Evolutionary conservation across 1,140 invertebrate genomes (phyloP).

Genomic region (Pararge aegeria): DNA sequence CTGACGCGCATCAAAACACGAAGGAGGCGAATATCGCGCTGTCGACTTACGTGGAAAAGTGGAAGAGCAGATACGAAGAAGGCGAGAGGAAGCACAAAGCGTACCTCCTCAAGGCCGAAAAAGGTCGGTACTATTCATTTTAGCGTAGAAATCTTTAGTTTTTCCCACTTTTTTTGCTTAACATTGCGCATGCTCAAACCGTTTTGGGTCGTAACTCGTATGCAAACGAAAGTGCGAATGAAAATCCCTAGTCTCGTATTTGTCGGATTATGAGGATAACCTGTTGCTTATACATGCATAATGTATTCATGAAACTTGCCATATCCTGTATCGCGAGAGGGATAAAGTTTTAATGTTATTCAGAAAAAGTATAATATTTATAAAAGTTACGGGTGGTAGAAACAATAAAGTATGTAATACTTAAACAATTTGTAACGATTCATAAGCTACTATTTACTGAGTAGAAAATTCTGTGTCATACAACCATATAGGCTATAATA

Average conservation of each 20-base stretch:
- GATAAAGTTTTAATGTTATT: constrained; percentile 13
- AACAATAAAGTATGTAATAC: neutral
- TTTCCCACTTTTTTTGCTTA: constrained; percentile 45
- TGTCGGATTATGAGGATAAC: constrained; percentile 70
- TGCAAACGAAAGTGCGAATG: constrained; percentile 65
- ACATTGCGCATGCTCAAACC: constrained; percentile 59
- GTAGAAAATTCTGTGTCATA: neutral
- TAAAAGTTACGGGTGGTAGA: no score
- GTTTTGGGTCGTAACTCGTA: constrained; percentile 41
- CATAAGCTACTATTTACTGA: constrained; percentile 1
- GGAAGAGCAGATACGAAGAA: constrained; percentile 85
- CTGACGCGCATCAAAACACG: constrained; percentile 67
- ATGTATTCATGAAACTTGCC: constrained; percentile 58
- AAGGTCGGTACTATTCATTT: constrained; percentile 80
- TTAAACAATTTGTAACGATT: neutral
- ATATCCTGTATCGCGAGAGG: constrained; percentile 6
- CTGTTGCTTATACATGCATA: constrained; percentile 67
- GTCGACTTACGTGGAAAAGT: constrained; percentile 78
- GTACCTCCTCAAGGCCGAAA: constrained; percentile 83
- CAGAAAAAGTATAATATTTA: no score
- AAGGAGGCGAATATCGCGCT: constrained; percentile 68
- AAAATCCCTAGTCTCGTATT: constrained; percentile 71
- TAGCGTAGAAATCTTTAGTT: constrained; percentile 41
- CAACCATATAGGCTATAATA: constrained; percentile 12
- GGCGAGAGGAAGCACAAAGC: constrained; percentile 84